Conservation (phyloP, 2,797 vertebrate genomes). For the Chelonia mydas region DNA sequence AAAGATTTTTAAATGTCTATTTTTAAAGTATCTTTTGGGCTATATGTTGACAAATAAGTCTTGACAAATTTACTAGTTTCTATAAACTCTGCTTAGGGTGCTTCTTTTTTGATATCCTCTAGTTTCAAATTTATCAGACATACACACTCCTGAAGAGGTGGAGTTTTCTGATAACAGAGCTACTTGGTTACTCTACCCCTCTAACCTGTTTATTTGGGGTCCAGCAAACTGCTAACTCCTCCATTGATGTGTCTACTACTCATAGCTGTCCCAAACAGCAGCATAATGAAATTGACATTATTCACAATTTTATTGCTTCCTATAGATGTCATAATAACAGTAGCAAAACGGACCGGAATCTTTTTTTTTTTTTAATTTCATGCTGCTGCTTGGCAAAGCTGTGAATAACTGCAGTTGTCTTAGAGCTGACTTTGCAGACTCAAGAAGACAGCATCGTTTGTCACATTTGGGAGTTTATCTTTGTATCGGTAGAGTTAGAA, state of each 20-base stretch:
- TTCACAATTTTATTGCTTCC: not conserved
- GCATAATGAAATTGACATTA: rapidly evolving
- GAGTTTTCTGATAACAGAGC: not conserved
- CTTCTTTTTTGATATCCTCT: not conserved
- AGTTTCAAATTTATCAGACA: not conserved
- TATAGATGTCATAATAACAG: not conserved
- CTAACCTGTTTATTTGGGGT: not conserved
- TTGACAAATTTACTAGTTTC: not conserved
- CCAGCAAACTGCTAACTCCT: not conserved
- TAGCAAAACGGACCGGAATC: rapidly evolving
- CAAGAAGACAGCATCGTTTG: not conserved
- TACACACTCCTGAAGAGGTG: not conserved
- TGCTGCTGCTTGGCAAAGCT: not conserved
- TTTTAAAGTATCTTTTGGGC: not conserved
- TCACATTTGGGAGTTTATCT: not conserved
- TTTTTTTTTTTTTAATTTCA: not conserved
- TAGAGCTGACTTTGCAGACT: not conserved
- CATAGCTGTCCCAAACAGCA: not conserved
- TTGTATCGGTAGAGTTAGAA: not conserved
- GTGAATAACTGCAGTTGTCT: not conserved
- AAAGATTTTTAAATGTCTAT: not conserved
- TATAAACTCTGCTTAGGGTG: not conserved
- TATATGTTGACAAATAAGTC: constrained; percentile 10
- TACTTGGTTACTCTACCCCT: not conserved
- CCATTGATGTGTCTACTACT: not conserved